Evolutionary conservation across 2,113 vertebrate species (phyloP).

Genomic region (Tyrannus savana): DNA sequence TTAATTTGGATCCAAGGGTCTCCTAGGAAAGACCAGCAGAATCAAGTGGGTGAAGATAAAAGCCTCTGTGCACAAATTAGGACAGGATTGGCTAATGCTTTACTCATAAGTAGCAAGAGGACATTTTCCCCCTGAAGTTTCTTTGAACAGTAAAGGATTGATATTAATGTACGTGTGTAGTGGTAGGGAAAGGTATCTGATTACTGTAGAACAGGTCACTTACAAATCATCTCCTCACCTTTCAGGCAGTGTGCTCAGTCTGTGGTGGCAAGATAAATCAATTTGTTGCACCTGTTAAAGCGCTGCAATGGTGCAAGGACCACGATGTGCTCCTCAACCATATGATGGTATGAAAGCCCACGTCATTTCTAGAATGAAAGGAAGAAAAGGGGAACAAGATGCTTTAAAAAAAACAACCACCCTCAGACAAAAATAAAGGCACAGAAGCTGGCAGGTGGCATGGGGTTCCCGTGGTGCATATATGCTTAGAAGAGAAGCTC

Average conservation of each 20-base stretch:
- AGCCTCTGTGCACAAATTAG: neutral
- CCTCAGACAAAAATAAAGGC: neutral
- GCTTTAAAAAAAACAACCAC: neutral
- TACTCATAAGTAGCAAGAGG: neutral
- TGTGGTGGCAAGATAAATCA: neutral
- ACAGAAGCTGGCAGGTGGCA: neutral
- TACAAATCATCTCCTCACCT: neutral
- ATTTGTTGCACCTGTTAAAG: neutral
- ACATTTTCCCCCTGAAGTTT: neutral
- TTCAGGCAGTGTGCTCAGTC: neutral
- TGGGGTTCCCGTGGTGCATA: neutral
- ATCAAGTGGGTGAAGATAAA: neutral
- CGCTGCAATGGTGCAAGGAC: neutral
- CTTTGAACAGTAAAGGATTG: neutral
- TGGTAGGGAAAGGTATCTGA: neutral
- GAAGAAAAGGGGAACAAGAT: neutral
- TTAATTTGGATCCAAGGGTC: neutral
- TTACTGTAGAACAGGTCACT: neutral
- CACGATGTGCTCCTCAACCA: fast-evolving
- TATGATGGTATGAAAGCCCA: neutral
- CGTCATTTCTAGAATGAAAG: neutral
- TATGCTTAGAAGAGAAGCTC: neutral
- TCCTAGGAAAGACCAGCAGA: neutral
- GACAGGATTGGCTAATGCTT: neutral
- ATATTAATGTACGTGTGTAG: neutral